Conservation (phyloP, 2,113 vertebrate species). For the Oreochromis spilurus region DNA sequence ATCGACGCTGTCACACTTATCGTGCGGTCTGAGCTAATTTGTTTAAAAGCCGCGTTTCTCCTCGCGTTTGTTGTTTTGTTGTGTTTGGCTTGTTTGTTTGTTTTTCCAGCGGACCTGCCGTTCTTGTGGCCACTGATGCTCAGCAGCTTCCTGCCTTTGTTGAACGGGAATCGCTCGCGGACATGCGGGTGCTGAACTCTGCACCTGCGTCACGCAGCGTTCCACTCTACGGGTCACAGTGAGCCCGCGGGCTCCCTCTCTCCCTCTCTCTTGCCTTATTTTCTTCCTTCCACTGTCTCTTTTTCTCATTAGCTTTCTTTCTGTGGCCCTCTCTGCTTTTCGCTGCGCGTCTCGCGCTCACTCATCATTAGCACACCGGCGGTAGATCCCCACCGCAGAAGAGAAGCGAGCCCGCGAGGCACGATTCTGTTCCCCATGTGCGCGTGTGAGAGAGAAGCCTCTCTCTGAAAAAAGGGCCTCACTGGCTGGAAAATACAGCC, state of each 20-base stretch:
- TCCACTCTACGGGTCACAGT: slow-evolving; percentile 74
- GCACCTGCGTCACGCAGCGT: slow-evolving; percentile 80
- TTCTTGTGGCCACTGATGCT: slow-evolving; percentile 10
- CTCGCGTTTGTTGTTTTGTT: neutral
- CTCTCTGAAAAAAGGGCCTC: slow-evolving; percentile 23
- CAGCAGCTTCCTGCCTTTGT: slow-evolving; percentile 53
- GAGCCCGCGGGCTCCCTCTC: slow-evolving; percentile 57
- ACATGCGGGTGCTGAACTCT: slow-evolving; percentile 74
- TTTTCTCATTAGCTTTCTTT: slow-evolving; percentile 30
- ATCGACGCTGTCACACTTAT: neutral
- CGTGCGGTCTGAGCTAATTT: neutral
- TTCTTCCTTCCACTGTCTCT: neutral
- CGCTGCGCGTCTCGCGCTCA: slow-evolving; percentile 22
- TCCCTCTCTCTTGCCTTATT: neutral
- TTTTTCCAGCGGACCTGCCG: slow-evolving; percentile 43
- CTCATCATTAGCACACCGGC: slow-evolving; percentile 71
- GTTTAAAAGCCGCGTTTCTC: neutral
- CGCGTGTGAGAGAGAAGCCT: slow-evolving; percentile 23
- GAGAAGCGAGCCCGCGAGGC: slow-evolving; percentile 57
- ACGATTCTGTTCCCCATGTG: slow-evolving; percentile 43
- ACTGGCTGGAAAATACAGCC: slow-evolving; percentile 47
- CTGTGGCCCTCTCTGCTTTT: neutral
- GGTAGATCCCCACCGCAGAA: slow-evolving; percentile 46
- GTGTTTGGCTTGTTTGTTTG: neutral
- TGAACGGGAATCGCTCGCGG: slow-evolving; percentile 63